A percentile compares a stretch with the other conserved stretches of the same genome.
These are phyloP conservation scores for Thamnophis sirtalis DNA, from an alignment of 2,113 vertebrate genomes.

Conservation along the genomic window DNA sequence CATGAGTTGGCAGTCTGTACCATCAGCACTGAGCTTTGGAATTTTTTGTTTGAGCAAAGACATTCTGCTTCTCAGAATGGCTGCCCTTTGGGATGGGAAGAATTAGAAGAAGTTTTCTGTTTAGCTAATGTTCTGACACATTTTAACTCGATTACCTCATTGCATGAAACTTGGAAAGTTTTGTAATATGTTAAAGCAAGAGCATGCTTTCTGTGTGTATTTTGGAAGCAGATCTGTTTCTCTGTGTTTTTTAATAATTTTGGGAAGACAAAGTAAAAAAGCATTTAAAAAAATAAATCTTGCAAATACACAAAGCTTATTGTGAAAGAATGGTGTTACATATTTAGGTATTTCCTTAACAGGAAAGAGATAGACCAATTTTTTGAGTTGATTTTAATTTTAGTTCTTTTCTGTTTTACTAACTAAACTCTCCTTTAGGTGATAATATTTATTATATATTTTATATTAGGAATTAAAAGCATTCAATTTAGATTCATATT, in stretches of 20 bases:
- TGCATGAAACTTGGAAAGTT: slow-evolving; percentile 11
- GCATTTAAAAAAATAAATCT: not conserved
- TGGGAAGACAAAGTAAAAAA: not conserved
- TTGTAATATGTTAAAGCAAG: not conserved
- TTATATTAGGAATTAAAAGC: not conserved
- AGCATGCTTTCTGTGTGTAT: not conserved
- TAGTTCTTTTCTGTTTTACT: not conserved
- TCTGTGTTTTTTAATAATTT: not conserved
- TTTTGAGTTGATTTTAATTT: slow-evolving; percentile 30
- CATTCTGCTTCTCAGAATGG: not conserved
- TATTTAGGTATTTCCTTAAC: not conserved
- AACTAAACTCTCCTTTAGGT: not conserved
- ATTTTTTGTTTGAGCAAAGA: slow-evolving; percentile 17
- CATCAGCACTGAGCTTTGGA: not conserved
- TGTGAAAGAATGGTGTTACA: not conserved
- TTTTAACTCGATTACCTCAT: slow-evolving; percentile 10
- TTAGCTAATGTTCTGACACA: slow-evolving; percentile 7
- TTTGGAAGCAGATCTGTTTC: not conserved
- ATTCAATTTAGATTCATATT: not conserved
- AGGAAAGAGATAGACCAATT: not conserved
- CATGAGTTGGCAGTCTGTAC: slow-evolving; percentile 11
- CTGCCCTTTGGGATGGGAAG: slow-evolving; percentile 13
- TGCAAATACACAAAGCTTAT: not conserved
- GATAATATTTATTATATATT: not conserved
- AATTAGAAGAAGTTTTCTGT: slow-evolving; percentile 5